These are phyloP conservation scores for Ptyas mucosa DNA, from an alignment of 2,113 vertebrate genomes.

Conservation along the genomic window DNA sequence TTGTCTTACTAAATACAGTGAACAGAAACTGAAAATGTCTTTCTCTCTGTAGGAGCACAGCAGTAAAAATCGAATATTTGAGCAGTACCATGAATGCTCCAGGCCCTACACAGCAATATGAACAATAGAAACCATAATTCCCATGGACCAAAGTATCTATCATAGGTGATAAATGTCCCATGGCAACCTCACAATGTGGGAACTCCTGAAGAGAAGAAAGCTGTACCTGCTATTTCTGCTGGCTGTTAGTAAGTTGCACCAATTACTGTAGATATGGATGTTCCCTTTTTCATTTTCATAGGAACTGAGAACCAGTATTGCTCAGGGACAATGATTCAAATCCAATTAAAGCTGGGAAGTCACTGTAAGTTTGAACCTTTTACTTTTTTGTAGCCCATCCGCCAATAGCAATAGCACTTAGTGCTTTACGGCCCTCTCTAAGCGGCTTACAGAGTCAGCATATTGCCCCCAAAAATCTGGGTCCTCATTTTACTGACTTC, in stretches of 20 bases:
- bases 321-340: neutral
- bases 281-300: neutral
- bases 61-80: neutral
- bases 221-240: neutral
- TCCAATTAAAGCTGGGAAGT: neutral
- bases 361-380: neutral
- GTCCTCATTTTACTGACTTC: too few relatives aligned
- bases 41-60: neutral
- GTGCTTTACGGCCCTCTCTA: too few relatives aligned
- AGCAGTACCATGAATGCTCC: neutral
- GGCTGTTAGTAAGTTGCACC: neutral
- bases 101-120: neutral
- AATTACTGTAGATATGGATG: neutral
- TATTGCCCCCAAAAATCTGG: too few relatives aligned
- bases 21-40: neutral
- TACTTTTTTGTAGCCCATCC: neutral
- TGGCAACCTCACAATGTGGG: neutral
- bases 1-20: neutral
- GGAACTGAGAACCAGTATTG: neutral
- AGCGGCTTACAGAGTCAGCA: too few relatives aligned
- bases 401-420: too few relatives aligned
- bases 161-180: neutral
- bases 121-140: neutral
- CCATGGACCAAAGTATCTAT: too few relatives aligned
- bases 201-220: neutral